These are phyloP conservation scores for Patella vulgata DNA, from an alignment of 1,140 invertebrate species.

Conservation along the genomic window DNA sequence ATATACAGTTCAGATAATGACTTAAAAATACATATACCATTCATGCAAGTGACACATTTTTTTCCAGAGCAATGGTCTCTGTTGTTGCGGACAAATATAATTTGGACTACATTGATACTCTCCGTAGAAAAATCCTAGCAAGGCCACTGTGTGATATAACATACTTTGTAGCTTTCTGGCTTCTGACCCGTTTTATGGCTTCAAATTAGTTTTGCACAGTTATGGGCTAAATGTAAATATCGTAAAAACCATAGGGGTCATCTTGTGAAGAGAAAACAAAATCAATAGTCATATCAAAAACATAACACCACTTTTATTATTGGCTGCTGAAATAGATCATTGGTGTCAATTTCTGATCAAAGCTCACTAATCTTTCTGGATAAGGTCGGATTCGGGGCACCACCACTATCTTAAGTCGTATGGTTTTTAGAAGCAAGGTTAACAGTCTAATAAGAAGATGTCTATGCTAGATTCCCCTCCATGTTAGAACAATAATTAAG, in stretches of 20 bases:
- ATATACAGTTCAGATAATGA: conserved; percentile 16
- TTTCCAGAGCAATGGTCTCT: conserved; percentile 19
- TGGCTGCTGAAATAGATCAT: conserved; percentile 1
- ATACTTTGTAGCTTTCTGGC: too few species aligned
- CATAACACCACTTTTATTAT: conserved; percentile 13
- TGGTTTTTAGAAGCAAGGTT: conserved; percentile 14
- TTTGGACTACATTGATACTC: too few species aligned
- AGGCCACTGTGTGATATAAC: too few species aligned
- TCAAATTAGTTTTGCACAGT: too few species aligned
- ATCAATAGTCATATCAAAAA: conserved; percentile 15
- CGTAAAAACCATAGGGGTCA: conserved; percentile 7
- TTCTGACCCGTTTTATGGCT: too few species aligned
- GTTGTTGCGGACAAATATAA: too few species aligned
- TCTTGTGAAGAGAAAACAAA: neutral
- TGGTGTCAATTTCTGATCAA: neutral
- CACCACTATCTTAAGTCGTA: conserved; percentile 7
- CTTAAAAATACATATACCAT: conserved; percentile 5
- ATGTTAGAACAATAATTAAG: conserved; percentile 16
- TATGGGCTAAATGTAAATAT: too few species aligned
- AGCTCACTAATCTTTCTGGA: conserved; percentile 9
- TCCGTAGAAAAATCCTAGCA: too few species aligned
- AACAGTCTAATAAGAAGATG: conserved; percentile 25
- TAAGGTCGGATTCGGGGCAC: neutral
- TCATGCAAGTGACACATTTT: conserved; percentile 6
- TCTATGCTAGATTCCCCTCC: neutral